Evolutionary conservation across 35 echinoderm and acorn worm genomes (phyloP), one percentile per base, ranked within the genome.

Genomic region (Heliocidaris erythrogramma): DNA sequence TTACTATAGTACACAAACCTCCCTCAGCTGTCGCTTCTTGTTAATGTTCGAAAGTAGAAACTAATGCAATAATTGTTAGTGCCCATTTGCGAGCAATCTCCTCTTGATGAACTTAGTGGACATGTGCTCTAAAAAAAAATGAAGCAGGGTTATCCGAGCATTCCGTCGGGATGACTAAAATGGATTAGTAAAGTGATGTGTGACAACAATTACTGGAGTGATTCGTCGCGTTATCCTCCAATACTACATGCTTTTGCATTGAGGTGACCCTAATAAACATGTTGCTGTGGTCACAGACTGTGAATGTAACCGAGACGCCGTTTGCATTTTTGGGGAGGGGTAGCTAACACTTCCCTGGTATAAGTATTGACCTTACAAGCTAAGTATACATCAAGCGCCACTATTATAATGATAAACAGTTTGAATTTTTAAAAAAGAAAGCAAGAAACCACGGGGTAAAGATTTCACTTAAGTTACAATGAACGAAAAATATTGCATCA

Each of bases 151-250:
- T 78, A 78, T 5, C 65, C 6, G 18, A 78, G 18, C 27, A 78
- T n/a, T 78, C 65, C 65, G 17, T 24, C 27, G 65, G 65, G 65
- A 78, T 78, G 65, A 24, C 21, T 78, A 78, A 78, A 78, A 78
- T 78, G 65, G 65, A 78, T 78, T 78, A 78, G 21, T n/a, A 78
- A 78, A 78, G 17, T 78, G 18, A 78, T 78, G 65, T 78, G 65
- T 78, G 65, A 78, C 65, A 78, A 78, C 65, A 18, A 78, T 78
- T 78, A 78, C 65, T n/a, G 65, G 65, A 78, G 65, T 78, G 65
- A 78, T 29, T 29, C 65, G 65, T 78, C 65, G 65, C 65, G 27
- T 78, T 78, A 78, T 78, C 65, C 27, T n/a, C 65, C 65, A 27
- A 2, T 78, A 27, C 65, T 5, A 24, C 21, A 78, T 78, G 65